phyloP scores from a whole-genome alignment of 2,113 vertebrate genomes.

The Ascaphus truei region DNA sequence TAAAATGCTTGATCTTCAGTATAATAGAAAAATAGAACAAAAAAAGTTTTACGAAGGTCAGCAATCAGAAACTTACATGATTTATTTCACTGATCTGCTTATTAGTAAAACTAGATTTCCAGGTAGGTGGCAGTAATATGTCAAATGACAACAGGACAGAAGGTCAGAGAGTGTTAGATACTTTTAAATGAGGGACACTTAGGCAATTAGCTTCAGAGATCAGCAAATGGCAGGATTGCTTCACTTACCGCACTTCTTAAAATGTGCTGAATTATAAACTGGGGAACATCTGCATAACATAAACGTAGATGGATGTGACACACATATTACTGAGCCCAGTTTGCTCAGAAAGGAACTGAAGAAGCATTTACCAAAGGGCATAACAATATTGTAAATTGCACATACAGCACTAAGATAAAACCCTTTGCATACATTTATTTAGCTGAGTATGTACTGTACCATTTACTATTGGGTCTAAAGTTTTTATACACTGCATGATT shows the following conservation, averaged over 20 bases:
- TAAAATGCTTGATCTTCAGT: too few relatives aligned
- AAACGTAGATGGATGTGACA: background rate
- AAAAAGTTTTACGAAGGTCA: background rate
- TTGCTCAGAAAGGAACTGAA: too few relatives aligned
- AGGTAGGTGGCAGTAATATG: constrained; percentile 23
- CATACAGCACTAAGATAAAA: too few relatives aligned
- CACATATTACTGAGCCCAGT: too few relatives aligned
- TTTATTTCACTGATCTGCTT: background rate
- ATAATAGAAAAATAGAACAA: too few relatives aligned
- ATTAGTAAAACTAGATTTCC: constrained; percentile 21
- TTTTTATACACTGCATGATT: too few relatives aligned
- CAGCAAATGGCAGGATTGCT: constrained; percentile 21
- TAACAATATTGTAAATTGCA: too few relatives aligned
- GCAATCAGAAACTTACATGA: background rate
- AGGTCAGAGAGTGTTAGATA: constrained; percentile 17
- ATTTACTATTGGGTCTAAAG: too few relatives aligned
- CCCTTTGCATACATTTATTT: too few relatives aligned
- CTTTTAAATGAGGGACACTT: constrained; percentile 23
- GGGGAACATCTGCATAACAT: background rate
- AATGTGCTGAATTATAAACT: constrained; percentile 8
- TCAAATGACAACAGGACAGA: constrained; percentile 26
- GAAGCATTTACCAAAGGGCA: too few relatives aligned
- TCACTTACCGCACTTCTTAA: background rate
- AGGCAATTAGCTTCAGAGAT: constrained; percentile 21
- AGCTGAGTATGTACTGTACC: too few relatives aligned